phyloP scores from a whole-genome alignment of 1,140 invertebrate species.

The Drosophila kepulauana region DNA sequence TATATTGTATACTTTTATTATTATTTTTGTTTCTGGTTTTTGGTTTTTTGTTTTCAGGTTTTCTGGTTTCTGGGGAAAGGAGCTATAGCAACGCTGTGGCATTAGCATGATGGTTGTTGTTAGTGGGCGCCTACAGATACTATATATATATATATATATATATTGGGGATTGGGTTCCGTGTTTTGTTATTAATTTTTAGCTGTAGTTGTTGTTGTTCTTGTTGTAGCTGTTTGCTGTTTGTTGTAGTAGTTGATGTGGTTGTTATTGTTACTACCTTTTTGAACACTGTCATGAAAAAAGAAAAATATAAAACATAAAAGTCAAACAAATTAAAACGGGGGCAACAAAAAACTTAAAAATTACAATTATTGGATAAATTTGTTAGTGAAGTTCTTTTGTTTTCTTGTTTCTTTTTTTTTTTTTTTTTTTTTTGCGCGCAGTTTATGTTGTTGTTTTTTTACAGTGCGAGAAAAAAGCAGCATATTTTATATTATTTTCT shows the following conservation, averaged over 20 bases:
- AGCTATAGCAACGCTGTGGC: conserved; percentile 32
- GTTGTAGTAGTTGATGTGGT: conserved; percentile 41
- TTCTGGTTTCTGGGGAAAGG: neutral
- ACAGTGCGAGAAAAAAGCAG: conserved; percentile 53
- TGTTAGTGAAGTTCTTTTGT: conserved; percentile 39
- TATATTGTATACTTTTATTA: conserved; percentile 28
- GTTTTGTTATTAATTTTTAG: conserved; percentile 31
- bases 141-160: neutral
- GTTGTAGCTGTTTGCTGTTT: conserved; percentile 9
- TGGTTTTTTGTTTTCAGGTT: too few relatives aligned
- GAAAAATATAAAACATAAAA: conserved; percentile 37
- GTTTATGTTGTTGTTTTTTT: conserved; percentile 35
- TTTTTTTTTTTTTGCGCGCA: conserved; percentile 21
- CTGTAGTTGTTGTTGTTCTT: conserved; percentile 28
- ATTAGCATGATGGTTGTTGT: conserved; percentile 30
- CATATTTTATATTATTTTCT: conserved; percentile 23
- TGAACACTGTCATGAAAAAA: conserved; percentile 45
- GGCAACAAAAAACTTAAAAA: conserved; percentile 23
- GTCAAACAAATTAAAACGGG: conserved; percentile 29
- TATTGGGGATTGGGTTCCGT: conserved; percentile 33
- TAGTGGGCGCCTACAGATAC: conserved; percentile 32
- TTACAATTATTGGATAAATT: conserved; percentile 39
- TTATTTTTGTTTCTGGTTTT: neutral
- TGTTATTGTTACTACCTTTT: conserved; percentile 49
- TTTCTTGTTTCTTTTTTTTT: neutral